Evolutionary conservation across 2,113 vertebrate species (phyloP).

Genomic region (Anguilla japonica): DNA sequence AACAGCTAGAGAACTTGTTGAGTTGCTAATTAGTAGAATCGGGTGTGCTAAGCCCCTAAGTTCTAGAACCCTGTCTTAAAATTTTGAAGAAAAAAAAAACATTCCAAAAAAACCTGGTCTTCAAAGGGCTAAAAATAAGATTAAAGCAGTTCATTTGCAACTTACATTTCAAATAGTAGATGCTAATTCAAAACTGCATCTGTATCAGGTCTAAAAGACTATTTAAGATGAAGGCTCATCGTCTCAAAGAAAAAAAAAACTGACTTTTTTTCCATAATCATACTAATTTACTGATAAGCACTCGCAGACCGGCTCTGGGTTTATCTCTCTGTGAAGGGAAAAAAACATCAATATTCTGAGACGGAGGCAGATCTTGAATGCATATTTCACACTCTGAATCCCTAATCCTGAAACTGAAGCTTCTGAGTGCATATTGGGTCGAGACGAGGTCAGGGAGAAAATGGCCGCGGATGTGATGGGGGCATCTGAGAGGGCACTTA

Average conservation of each 20-base stretch:
- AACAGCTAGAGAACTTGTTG: no score
- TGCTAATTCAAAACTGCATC: conserved; percentile 33
- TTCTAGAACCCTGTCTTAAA: no score
- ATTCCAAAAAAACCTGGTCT: no score
- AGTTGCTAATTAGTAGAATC: no score
- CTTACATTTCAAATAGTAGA: conserved; percentile 23
- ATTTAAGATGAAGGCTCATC: conserved; percentile 30
- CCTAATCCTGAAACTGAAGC: conserved; percentile 6
- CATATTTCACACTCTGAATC: not conserved
- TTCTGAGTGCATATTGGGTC: not conserved
- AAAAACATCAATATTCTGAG: conserved; percentile 3
- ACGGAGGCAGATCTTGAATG: not conserved
- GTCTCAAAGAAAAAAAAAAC: conserved; percentile 22
- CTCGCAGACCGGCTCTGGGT: conserved; percentile 15
- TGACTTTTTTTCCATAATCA: conserved; percentile 25
- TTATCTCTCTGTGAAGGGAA: conserved; percentile 14
- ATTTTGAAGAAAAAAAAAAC: not conserved
- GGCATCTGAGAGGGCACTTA: conserved; percentile 56
- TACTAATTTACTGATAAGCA: conserved; percentile 32
- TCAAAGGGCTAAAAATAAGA: conserved; percentile 13
- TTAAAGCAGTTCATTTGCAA: conserved; percentile 30
- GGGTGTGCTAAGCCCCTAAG: no score
- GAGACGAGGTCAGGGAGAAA: not conserved
- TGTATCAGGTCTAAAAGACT: conserved; percentile 27
- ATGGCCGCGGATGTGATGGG: not conserved